phyloP scores from a whole-genome alignment of 2,797 vertebrate species.

The Gephyroberyx darwinii region DNA sequence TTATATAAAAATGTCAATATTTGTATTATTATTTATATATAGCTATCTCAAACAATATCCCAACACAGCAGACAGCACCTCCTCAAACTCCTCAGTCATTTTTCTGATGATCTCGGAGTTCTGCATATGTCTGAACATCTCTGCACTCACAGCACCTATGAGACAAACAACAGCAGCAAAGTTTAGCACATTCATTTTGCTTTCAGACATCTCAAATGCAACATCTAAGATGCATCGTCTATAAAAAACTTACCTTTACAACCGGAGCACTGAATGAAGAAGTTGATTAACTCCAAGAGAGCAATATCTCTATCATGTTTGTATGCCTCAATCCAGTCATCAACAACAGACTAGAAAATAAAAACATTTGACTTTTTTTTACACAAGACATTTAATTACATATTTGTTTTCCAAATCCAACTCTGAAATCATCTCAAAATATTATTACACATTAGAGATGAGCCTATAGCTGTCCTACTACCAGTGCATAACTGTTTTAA shows the following conservation, averaged over 20 bases:
- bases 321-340: constrained; percentile 98
- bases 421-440: not conserved
- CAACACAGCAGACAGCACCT: constrained; percentile 80
- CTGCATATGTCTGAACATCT: constrained; percentile 98
- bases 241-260: constrained; percentile 88
- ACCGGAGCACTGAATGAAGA: constrained; percentile 98
- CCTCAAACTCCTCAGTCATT: constrained; percentile 99
- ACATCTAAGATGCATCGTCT: not conserved
- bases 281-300: constrained; percentile 97
- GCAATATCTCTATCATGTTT: constrained; percentile 93
- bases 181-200: not conserved
- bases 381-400: not conserved
- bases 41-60: not conserved
- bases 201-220: not conserved
- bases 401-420: not conserved
- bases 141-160: constrained; percentile 92
- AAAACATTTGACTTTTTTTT: not conserved
- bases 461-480: not conserved
- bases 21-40: not conserved
- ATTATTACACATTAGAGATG: not conserved
- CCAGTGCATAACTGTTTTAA: not conserved
- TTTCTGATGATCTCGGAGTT: constrained; percentile 98
- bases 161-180: constrained; percentile 29
- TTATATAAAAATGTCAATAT: not conserved
- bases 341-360: constrained; percentile 86